Base-by-base conservation (phyloP, 2,797 vertebrate genomes). In the Nannoperca obscura region DNA sequence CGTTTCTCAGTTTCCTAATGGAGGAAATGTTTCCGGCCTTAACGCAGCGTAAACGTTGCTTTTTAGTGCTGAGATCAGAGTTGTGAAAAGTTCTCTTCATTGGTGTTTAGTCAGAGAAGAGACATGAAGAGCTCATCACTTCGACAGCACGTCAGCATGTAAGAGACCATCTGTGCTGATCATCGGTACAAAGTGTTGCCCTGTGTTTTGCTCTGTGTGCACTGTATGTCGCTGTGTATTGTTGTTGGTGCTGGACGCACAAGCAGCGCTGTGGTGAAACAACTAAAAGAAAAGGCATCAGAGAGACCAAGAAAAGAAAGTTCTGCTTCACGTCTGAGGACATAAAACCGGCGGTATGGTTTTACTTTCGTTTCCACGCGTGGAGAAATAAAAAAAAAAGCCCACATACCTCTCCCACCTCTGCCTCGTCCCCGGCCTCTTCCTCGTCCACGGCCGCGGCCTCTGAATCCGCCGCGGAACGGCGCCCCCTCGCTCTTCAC, bases 401-500 rank as follows among this genome's bases (percentile, higher is more conserved):
- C 5, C 32, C 12, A 34, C 58, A 0, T 61, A 91, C 90, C 93
- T 93, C 91, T 85, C 67, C 86, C 89, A 78, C 98, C 97, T 95
- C 98, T 86, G 63, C 97, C 98, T 15, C 98, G 94, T 7, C 97
- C 97, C 2, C 98, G 93, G 8, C 98, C 97, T 64, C 98, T 84
- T 68, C 97, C 98, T 2, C 98, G 92, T 7, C 98, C 98, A 0
- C 98, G 95, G 9, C 97, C 97, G 0, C 98, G 94, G 38, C 97
- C 98, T 80, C 98, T 95, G 94, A 97, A 98, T n/a, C 96, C 96
- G 19, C 96, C 97, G 17, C 98, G 95, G 81, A 98, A 97, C 0
- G 97, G 96, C 12, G 97, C 95, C 20, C 98, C 98, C 89, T 99
- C 98, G 3, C 98, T 99, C 94, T 99, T 99, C 91, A 99, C 97